phyloP scores from a whole-genome alignment of 2,113 vertebrate genomes.

The Psammodynastes pulverulentus region DNA sequence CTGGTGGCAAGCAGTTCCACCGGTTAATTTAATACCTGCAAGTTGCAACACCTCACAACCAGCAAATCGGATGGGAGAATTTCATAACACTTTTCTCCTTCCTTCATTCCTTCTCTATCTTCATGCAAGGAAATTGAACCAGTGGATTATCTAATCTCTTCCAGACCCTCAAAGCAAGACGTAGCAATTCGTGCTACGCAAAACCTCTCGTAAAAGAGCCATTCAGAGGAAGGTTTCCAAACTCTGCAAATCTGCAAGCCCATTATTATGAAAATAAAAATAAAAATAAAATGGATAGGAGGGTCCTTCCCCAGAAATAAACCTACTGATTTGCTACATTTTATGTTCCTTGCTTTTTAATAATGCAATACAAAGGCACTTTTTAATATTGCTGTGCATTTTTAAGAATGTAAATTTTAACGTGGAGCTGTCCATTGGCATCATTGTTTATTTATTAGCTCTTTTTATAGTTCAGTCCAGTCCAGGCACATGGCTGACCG shows the following conservation, averaged over 20 bases:
- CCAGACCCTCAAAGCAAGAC: not conserved
- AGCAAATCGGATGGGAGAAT: not conserved
- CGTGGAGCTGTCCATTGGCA: not conserved
- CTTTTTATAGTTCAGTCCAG: not conserved
- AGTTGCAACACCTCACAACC: not conserved
- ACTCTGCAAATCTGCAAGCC: not conserved
- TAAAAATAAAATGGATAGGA: not conserved
- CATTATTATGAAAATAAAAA: not conserved
- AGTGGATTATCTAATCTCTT: not conserved
- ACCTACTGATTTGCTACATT: not conserved
- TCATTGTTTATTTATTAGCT: not conserved
- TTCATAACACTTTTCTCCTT: fast-evolving
- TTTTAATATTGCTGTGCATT: not conserved
- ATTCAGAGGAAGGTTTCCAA: not conserved
- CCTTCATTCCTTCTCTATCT: not conserved
- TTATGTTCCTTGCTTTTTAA: not conserved
- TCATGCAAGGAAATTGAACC: not conserved
- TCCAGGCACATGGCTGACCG: not conserved
- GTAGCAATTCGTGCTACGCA: not conserved
- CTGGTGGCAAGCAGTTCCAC: too few species aligned
- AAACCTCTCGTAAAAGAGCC: not conserved
- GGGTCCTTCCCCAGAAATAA: not conserved
- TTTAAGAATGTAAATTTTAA: not conserved
- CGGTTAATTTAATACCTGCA: not conserved
- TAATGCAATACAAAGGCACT: not conserved